Base-by-base conservation (phyloP, 2,888 invertebrate genomes). In the Leptopilina myrica region DNA sequence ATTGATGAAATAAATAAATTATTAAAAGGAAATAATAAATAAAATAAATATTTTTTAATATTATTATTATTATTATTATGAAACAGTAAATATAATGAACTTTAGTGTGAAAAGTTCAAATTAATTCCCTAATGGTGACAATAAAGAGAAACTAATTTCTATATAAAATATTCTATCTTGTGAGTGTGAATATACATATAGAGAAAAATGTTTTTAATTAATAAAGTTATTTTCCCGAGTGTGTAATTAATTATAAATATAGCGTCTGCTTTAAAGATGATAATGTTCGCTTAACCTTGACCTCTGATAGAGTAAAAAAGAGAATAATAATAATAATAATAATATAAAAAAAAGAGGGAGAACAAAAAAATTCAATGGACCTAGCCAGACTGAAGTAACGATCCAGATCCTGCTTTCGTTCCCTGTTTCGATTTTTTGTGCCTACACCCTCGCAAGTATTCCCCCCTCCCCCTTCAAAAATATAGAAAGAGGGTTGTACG, bases 331-430 rank as follows among this genome's bases (percentile, higher is more conserved):
- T 20, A 20, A 20, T 20, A n/a, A n/a, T n/a, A n/a, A n/a, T n/a
- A n/a, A n/a, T n/a, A n/a, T n/a, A 20, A 20, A 20, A 20, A 20
- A 20, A 20, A 66, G 12, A 56, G 7, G 33, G 20, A 1, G 15
- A n/a, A 9, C 1, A 11, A 40, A 26, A 77, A 40, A 66, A 15
- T 11, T 49, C 12, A 66, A 53, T 77, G 46, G 67, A 46, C 4
- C 53, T 40, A 20, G 59, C 33, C 66, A 79, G 80, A 80, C 79
- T 80, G 76, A 65, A 81, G 80, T 77, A 79, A 80, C 62, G 77
- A 84, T 85, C 83, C 84, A 83, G 84, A 86, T 86, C 82, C 76
- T 67, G 78, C 79, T 78, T 78, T 79, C 77, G 79, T 79, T 78
- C 82, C 76, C 78, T 79, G 78, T 79, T 56, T 73, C 33, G 73